phyloP scores from a whole-genome alignment of 2,113 vertebrate genomes.

The Rattus rattus region DNA sequence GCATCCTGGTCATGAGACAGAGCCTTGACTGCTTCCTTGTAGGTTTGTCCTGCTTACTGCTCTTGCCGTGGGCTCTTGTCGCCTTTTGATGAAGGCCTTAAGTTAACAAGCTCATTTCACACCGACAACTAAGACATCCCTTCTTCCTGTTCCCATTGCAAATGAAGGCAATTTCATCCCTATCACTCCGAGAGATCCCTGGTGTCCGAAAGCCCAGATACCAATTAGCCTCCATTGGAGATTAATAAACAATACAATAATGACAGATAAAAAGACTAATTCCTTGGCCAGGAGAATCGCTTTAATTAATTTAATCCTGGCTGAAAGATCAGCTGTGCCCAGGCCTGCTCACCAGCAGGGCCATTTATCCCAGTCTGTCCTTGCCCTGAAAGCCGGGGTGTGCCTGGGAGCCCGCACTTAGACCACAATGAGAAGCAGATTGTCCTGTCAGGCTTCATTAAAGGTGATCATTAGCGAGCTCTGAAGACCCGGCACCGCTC shows the following conservation, averaged over 20 bases:
- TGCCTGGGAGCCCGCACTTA: constrained; percentile 92
- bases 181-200: constrained; percentile 65
- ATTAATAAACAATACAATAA: constrained; percentile 89
- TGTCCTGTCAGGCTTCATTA: constrained; percentile 99
- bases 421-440: constrained; percentile 98
- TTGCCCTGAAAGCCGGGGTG: constrained; percentile 85
- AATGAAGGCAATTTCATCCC: constrained; percentile 74
- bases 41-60: neutral
- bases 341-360: constrained; percentile 88
- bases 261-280: constrained; percentile 89
- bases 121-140: constrained; percentile 62
- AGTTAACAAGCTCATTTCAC: constrained; percentile 74
- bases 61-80: constrained; percentile 70
- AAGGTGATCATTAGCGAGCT: constrained; percentile 98
- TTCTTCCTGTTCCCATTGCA: constrained; percentile 66
- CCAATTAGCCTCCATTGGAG: constrained; percentile 89
- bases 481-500: constrained; percentile 88
- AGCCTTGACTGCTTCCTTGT: constrained; percentile 17
- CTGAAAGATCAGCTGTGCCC: constrained; percentile 93
- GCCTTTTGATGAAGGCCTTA: constrained; percentile 70
- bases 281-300: constrained; percentile 87
- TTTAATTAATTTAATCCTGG: constrained; percentile 98
- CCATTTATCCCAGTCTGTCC: constrained; percentile 86
- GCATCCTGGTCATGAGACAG: neutral
- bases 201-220: constrained; percentile 82